These are phyloP conservation scores for Eunapius fragilis DNA, from an alignment of 37 sponge, comb jelly and placozoan genomes.

Conservation along the genomic window DNA sequence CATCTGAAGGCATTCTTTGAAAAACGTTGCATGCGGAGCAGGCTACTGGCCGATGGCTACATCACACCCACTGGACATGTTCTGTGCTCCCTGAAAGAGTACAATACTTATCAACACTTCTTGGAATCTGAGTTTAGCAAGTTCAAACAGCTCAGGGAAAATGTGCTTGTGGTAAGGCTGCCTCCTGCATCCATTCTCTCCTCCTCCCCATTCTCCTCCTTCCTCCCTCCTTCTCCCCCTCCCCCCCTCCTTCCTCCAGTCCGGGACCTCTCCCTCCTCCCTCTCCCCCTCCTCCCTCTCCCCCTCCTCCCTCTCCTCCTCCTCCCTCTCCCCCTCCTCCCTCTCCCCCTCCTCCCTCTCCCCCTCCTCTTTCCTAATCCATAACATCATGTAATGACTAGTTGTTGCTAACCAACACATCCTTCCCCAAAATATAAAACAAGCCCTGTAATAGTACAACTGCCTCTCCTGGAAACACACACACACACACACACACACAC, in stretches of 20 bases:
- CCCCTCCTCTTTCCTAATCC: too few relatives aligned
- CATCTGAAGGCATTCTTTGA: slow-evolving; percentile 62
- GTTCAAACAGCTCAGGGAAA: not conserved
- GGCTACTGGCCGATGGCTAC: slow-evolving; percentile 22
- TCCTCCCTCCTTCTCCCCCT: not conserved
- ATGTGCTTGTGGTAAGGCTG: not conserved
- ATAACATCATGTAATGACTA: too few relatives aligned
- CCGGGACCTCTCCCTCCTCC: too few relatives aligned
- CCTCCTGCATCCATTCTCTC: not conserved
- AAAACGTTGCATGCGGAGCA: slow-evolving; percentile 29
- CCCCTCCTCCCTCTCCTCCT: not conserved
- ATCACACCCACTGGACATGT: slow-evolving; percentile 8
- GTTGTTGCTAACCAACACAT: too few relatives aligned
- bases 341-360: too few relatives aligned
- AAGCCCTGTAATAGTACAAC: too few relatives aligned
- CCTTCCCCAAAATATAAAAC: too few relatives aligned
- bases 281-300: too few relatives aligned
- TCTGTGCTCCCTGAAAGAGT: slow-evolving; percentile 45
- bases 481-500: too few relatives aligned
- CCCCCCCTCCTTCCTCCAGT: not conserved
- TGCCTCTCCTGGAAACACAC: too few relatives aligned
- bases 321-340: not conserved
- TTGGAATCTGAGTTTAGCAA: slow-evolving; percentile 20
- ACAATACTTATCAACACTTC: slow-evolving; percentile 39
- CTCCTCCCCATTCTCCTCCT: not conserved